A percentile compares a stretch with the other conserved stretches of the same genome.
phyloP scores from a whole-genome alignment of 2,888 invertebrate genomes.

The Cosmopolites sordidus region DNA sequence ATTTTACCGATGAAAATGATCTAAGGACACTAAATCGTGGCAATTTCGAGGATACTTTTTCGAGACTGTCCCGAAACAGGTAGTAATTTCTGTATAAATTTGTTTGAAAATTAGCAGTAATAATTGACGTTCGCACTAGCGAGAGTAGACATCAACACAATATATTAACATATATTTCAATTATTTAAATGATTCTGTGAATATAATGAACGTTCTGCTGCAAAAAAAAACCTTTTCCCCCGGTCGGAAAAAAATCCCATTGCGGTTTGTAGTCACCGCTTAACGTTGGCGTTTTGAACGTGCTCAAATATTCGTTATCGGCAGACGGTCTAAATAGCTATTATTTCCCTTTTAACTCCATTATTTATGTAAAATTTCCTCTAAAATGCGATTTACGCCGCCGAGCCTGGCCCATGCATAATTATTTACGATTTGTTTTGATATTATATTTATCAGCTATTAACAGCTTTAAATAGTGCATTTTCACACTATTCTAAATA shows the following conservation, averaged over 20 bases:
- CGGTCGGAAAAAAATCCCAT: background rate
- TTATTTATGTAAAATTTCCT: constrained; percentile 29
- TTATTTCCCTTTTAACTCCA: constrained; percentile 29
- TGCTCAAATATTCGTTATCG: constrained; percentile 22
- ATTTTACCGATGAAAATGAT: too few relatives aligned
- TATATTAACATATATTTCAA: too few relatives aligned
- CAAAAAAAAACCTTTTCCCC: background rate
- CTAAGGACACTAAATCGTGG: too few relatives aligned
- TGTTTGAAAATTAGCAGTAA: too few relatives aligned
- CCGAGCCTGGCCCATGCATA: constrained; percentile 19
- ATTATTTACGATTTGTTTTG: constrained; percentile 29
- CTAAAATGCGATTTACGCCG: constrained; percentile 25
- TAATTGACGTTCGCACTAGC: too few relatives aligned
- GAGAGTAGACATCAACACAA: background rate
- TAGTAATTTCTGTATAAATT: too few relatives aligned
- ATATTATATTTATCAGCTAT: constrained; percentile 27
- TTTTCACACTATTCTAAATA: background rate
- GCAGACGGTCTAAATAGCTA: constrained; percentile 27
- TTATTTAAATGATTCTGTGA: too few relatives aligned
- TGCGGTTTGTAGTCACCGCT: background rate
- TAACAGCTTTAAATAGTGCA: constrained; percentile 12
- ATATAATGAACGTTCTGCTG: too few relatives aligned
- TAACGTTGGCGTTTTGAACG: background rate
- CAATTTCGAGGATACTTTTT: too few relatives aligned
- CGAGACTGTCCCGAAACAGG: too few relatives aligned